Percentiles rank a stretch among this genome's conserved stretches.
Evolutionary conservation across 2,888 invertebrate species (phyloP).

Genomic region (Chouioia cunea): DNA sequence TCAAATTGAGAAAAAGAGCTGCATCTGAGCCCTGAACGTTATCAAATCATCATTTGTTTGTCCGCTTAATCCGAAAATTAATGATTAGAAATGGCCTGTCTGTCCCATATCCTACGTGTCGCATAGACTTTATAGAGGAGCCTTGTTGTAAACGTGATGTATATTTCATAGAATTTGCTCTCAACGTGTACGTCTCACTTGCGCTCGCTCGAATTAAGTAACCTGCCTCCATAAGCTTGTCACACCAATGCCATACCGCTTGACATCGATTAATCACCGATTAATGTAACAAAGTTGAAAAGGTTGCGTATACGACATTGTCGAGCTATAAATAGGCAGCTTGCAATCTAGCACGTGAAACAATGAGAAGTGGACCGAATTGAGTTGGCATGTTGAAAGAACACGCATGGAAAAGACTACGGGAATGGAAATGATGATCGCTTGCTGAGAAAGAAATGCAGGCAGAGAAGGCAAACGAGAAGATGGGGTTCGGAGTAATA

Average conservation of each 20-base stretch:
- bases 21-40: conserved; percentile 54
- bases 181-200: conserved; percentile 54
- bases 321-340: no score
- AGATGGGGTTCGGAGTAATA: no score
- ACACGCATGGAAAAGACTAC: no score
- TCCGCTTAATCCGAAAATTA: conserved; percentile 67
- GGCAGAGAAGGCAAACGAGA: no score
- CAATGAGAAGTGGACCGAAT: no score
- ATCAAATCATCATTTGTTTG: conserved; percentile 68
- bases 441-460: no score
- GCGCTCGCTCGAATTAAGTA: conserved; percentile 41
- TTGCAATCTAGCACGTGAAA: no score
- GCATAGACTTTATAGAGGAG: conserved; percentile 64
- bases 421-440: no score
- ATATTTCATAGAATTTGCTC: no score
- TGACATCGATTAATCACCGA: conserved; percentile 48
- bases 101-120: conserved; percentile 53
- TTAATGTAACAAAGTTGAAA: neutral
- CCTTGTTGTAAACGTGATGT: conserved; percentile 52
- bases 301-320: no score
- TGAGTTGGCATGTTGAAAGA: no score
- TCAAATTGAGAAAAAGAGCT: no score
- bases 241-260: conserved; percentile 52
- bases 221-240: conserved; percentile 31
- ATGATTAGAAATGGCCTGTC: conserved; percentile 63